These are phyloP conservation scores for Manis crassicaudata DNA, from an alignment of 2,797 vertebrate species.

Conservation along the genomic window DNA sequence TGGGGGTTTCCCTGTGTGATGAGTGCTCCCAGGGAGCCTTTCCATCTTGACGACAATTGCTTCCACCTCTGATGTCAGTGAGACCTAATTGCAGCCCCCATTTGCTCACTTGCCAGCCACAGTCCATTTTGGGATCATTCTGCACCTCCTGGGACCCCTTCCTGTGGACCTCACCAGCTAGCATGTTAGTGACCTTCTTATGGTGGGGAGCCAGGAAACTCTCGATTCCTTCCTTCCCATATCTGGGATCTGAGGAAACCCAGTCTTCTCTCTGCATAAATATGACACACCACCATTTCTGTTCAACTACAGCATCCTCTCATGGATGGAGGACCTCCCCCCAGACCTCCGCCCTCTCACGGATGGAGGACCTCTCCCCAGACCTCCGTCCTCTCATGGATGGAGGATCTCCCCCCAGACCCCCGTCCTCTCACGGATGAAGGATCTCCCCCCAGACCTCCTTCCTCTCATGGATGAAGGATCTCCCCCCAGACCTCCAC, in stretches of 20 bases:
- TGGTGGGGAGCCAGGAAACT: background rate
- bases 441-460: background rate
- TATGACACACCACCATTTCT: background rate
- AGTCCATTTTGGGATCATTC: background rate
- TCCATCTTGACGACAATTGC: accelerated
- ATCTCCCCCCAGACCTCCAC: no score
- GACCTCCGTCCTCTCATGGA: background rate
- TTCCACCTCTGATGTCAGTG: background rate
- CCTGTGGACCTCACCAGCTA: background rate
- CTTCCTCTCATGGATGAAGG: no score
- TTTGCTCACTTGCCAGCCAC: background rate
- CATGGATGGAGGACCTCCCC: no score
- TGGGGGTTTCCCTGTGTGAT: background rate
- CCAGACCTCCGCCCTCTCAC: no score
- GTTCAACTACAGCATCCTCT: background rate
- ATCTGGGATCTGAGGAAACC: background rate
- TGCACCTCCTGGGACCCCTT: background rate
- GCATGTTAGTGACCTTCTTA: background rate
- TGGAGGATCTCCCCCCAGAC: no score
- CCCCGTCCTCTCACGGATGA: no score
- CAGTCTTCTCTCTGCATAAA: background rate
- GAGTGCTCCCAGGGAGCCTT: background rate
- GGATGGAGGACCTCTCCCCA: background rate
- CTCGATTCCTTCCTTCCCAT: background rate
- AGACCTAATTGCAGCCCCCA: background rate